These are phyloP conservation scores for Tetanocera ferruginea DNA, from an alignment of 2,888 invertebrate genomes.

Conservation along the genomic window DNA sequence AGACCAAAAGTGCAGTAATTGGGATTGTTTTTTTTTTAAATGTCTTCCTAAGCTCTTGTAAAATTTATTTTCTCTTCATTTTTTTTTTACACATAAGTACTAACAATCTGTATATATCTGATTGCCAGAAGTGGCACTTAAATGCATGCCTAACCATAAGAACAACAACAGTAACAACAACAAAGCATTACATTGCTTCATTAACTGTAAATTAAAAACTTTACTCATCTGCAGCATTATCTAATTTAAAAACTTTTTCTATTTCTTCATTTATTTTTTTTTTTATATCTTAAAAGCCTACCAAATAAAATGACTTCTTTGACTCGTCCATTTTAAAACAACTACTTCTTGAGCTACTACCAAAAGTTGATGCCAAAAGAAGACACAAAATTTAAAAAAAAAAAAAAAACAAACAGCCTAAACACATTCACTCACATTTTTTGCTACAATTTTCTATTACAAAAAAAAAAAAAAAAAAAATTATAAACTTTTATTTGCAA, in stretches of 20 bases:
- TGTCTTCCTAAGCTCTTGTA: background rate
- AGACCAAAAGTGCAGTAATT: too few species aligned
- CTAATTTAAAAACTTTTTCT: slow-evolving; percentile 36
- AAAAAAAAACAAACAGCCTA: slow-evolving; percentile 48
- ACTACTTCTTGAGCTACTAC: slow-evolving; percentile 59
- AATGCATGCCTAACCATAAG: background rate
- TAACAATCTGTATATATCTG: background rate
- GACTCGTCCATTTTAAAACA: slow-evolving; percentile 68
- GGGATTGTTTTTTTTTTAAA: too few species aligned
- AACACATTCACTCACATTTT: slow-evolving; percentile 34
- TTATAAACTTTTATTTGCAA: slow-evolving; percentile 15
- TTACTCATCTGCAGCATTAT: background rate
- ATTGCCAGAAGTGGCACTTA: background rate
- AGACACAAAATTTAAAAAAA: too few species aligned
- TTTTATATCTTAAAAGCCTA: slow-evolving; percentile 52
- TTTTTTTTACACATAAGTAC: background rate
- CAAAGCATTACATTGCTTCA: background rate
- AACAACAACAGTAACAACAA: slow-evolving; percentile 1
- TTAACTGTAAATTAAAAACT: background rate
- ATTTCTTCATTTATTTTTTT: slow-evolving; percentile 40
- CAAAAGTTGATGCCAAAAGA: slow-evolving; percentile 66
- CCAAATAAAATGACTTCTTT: slow-evolving; percentile 67
- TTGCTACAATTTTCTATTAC: slow-evolving; percentile 20
- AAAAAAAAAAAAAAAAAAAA: too few species aligned
- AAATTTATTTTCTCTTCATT: background rate